Percentiles rank a stretch among this genome's conserved stretches.
phyloP scores from a whole-genome alignment of 2,888 invertebrate species.

The Chrysolina oricalcia region DNA sequence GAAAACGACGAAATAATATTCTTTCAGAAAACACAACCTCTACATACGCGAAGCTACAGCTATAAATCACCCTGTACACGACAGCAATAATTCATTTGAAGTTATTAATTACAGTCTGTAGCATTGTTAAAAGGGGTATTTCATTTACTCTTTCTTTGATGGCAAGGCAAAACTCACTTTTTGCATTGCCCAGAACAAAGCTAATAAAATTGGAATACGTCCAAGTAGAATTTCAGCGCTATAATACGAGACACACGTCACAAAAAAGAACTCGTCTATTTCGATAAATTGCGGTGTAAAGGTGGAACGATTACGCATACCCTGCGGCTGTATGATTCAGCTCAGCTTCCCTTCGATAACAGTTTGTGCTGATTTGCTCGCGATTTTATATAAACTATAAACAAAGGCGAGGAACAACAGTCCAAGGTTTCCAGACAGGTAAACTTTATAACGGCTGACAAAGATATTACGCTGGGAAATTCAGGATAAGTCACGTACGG shows the following conservation, averaged over 20 bases:
- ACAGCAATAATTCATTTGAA: constrained; percentile 33
- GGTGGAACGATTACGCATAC: constrained; percentile 42
- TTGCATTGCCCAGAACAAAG: constrained; percentile 42
- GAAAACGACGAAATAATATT: too few relatives aligned
- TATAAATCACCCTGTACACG: constrained; percentile 24
- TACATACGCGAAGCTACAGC: background rate
- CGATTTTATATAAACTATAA: constrained; percentile 27
- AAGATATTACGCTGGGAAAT: constrained; percentile 28
- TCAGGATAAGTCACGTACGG: constrained; percentile 39
- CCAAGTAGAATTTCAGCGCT: constrained; percentile 44
- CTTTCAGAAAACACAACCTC: too few relatives aligned
- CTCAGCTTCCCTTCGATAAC: constrained; percentile 37
- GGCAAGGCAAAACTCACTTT: constrained; percentile 35
- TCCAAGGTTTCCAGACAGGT: constrained; percentile 23
- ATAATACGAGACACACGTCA: constrained; percentile 34
- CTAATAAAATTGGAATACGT: constrained; percentile 56
- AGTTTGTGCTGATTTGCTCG: constrained; percentile 11
- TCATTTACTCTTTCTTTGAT: constrained; percentile 32
- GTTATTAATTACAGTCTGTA: constrained; percentile 31
- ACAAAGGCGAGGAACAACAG: constrained; percentile 24
- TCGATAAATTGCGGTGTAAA: constrained; percentile 43
- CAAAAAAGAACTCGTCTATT: constrained; percentile 38
- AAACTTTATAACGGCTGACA: constrained; percentile 25
- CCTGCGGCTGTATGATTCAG: constrained; percentile 39
- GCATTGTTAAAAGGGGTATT: constrained; percentile 37